phyloP scores from a whole-genome alignment of 2,888 invertebrate species.

The Tetranychus piercei region DNA sequence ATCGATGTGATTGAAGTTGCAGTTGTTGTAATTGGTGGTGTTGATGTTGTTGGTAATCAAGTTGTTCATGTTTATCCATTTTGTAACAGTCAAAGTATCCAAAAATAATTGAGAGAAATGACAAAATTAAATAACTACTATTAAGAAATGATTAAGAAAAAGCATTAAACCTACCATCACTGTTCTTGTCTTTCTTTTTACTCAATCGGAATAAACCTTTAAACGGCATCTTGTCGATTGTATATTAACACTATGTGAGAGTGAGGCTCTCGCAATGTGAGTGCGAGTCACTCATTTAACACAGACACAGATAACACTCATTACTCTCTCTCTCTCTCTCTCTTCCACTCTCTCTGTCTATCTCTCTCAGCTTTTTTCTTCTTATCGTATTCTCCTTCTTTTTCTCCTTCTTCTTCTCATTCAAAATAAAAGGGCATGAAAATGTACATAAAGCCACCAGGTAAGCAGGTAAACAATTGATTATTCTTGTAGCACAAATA shows the following conservation, averaged over 20 bases:
- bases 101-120: no score
- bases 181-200: conserved; percentile 1
- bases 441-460: no score
- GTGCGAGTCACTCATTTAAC: background rate
- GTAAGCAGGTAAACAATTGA: no score
- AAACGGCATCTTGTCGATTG: background rate
- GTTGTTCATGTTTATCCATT: background rate
- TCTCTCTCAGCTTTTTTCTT: background rate
- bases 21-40: background rate
- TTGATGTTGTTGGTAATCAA: background rate
- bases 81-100: no score
- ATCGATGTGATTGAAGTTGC: background rate
- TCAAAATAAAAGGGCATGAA: no score
- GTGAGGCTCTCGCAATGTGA: background rate
- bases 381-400: background rate
- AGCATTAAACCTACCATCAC: background rate
- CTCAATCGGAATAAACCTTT: background rate
- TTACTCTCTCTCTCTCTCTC: background rate
- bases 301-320: background rate
- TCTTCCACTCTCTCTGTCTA: background rate
- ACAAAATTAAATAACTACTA: background rate
- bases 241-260: background rate
- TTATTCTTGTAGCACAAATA: background rate
- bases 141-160: background rate
- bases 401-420: background rate